Conservation (phyloP, 92 coral and sea anemone genomes). For the Meandrina meandrites region DNA sequence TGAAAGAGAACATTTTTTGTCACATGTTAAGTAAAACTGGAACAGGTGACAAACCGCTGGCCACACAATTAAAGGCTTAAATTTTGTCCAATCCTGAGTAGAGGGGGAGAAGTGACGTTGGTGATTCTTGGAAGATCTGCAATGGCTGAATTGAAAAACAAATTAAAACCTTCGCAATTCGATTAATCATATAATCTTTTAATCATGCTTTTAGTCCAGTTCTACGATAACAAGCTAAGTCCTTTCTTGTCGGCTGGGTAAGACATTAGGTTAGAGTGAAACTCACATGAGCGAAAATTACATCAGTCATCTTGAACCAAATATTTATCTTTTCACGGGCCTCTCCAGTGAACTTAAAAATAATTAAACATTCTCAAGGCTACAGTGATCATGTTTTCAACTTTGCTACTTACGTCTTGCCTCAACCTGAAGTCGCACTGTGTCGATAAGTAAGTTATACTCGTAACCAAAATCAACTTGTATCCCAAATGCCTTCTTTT, state of each 20-base stretch:
- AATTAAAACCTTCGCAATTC: not conserved
- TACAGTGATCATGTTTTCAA: not conserved
- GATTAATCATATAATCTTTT: not conserved
- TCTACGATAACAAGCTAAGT: too few species aligned
- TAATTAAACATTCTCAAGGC: not conserved
- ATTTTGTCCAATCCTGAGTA: slow-evolving; percentile 23
- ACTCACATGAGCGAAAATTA: not conserved
- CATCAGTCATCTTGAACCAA: too few species aligned
- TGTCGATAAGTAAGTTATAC: slow-evolving; percentile 8
- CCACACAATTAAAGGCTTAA: slow-evolving; percentile 17
- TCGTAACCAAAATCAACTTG: slow-evolving; percentile 24
- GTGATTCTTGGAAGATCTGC: slow-evolving; percentile 23
- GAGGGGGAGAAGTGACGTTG: not conserved
- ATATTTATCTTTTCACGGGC: not conserved
- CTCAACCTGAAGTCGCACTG: slow-evolving; percentile 14
- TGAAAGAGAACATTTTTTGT: too few species aligned
- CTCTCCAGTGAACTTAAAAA: not conserved
- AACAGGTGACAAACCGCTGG: not conserved
- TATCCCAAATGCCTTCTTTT: slow-evolving; percentile 8
- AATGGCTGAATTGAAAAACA: slow-evolving; percentile 26
- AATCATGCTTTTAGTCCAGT: not conserved
- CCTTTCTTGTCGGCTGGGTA: too few species aligned
- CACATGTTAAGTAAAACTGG: too few species aligned
- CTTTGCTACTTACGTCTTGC: slow-evolving; percentile 9
- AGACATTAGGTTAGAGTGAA: not conserved